phyloP scores from a whole-genome alignment of 2,113 vertebrate species.

The Porphyrio hochstetteri region DNA sequence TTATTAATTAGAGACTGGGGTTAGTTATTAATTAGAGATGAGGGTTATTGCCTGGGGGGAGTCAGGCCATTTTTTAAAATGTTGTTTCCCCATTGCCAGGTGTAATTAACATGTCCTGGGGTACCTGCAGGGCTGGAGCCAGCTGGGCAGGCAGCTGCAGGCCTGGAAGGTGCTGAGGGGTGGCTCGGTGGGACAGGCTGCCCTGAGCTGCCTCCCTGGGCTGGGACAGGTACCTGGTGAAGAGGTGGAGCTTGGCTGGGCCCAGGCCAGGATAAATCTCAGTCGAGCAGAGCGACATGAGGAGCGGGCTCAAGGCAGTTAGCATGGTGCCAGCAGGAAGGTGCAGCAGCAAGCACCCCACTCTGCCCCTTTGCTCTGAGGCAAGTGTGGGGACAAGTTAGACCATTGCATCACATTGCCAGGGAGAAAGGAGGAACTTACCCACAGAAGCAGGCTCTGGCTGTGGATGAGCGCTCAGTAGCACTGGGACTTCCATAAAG shows the following conservation, averaged over 20 bases:
- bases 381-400: background rate
- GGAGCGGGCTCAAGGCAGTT: background rate
- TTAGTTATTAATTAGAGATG: too few relatives aligned
- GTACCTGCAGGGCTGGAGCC: too few relatives aligned
- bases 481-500: background rate
- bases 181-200: background rate
- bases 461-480: background rate
- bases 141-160: background rate
- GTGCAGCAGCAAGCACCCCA: background rate
- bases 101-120: too few relatives aligned
- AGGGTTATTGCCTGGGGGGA: too few relatives aligned
- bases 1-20: too few relatives aligned
- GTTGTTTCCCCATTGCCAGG: too few relatives aligned
- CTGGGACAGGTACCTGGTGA: background rate
- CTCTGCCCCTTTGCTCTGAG: background rate
- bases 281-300: fast-evolving
- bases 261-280: background rate
- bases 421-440: background rate
- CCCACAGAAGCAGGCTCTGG: too few relatives aligned
- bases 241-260: background rate
- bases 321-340: background rate
- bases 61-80: too few relatives aligned
- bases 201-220: too few relatives aligned
- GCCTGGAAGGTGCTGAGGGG: background rate
- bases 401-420: background rate